These are phyloP conservation scores for Jacana jacana DNA, from an alignment of 2,113 vertebrate genomes.

Conservation along the genomic window DNA sequence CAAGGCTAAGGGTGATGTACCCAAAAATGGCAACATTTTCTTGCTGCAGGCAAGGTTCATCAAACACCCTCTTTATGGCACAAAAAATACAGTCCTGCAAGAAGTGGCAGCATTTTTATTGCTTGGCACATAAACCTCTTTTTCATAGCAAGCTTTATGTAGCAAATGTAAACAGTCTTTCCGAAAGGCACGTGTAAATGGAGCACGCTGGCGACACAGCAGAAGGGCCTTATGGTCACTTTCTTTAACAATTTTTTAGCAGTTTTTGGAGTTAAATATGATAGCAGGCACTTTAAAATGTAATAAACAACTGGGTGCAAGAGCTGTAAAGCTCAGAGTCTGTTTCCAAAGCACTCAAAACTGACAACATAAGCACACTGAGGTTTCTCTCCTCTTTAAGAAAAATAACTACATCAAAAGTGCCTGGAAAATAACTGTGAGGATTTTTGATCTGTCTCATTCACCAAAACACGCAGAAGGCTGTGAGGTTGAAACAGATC, in stretches of 20 bases:
- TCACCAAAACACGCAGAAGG: not conserved
- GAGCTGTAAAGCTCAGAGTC: not conserved
- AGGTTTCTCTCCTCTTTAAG: not conserved
- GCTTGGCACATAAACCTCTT: not conserved
- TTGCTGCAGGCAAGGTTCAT: not conserved
- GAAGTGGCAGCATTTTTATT: not conserved
- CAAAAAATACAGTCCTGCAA: not conserved
- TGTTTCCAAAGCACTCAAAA: not conserved
- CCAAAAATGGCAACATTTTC: not conserved
- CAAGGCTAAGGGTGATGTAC: not conserved
- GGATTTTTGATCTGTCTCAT: not conserved
- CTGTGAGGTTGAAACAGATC: not conserved
- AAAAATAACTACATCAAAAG: not conserved
- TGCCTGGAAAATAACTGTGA: not conserved
- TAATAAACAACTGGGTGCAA: not conserved
- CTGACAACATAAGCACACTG: not conserved
- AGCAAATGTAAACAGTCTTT: not conserved
- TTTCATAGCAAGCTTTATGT: not conserved
- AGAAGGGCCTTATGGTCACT: not conserved
- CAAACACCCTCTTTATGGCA: not conserved
- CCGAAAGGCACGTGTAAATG: not conserved
- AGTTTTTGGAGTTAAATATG: conserved; percentile 1
- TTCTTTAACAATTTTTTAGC: not conserved
- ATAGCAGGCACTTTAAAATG: not conserved
- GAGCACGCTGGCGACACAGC: not conserved